Percentiles rank a stretch among this genome's conserved stretches.
Evolutionary conservation across 2,797 vertebrate species (phyloP).

Genomic region (Antennarius maculatus): DNA sequence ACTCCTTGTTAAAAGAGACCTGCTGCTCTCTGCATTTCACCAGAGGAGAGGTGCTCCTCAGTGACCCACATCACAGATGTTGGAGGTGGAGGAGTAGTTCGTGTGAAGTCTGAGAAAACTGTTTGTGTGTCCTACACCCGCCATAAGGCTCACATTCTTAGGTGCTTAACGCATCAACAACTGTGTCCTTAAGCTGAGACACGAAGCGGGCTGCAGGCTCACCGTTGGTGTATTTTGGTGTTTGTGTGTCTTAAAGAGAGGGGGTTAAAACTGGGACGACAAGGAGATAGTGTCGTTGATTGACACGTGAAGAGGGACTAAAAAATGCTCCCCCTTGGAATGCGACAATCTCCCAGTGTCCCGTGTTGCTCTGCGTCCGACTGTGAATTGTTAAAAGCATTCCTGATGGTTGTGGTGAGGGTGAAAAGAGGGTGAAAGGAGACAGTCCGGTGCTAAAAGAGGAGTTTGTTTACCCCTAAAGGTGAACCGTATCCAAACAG

Average conservation of each 20-base stretch:
- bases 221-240: constrained; percentile 46
- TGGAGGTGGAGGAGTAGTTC: constrained; percentile 56
- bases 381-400: constrained; percentile 82
- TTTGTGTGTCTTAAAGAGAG: constrained; percentile 61
- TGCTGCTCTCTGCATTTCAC: constrained; percentile 54
- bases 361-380: constrained; percentile 72
- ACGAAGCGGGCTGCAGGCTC: constrained; percentile 47
- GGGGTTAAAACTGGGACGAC: constrained; percentile 60
- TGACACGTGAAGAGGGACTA: constrained; percentile 81
- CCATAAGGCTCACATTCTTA: constrained; percentile 66
- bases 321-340: constrained; percentile 77
- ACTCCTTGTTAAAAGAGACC: constrained; percentile 58
- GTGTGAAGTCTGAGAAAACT: constrained; percentile 66
- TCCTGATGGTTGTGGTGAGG: constrained; percentile 74
- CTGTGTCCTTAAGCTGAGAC: constrained; percentile 66
- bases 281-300: constrained; percentile 82
- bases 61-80: constrained; percentile 75
- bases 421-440: constrained; percentile 69
- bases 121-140: constrained; percentile 63
- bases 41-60: constrained; percentile 55
- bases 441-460: constrained; percentile 63
- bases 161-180: constrained; percentile 77
- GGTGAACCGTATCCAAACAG: constrained; percentile 56
- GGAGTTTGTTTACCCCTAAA: constrained; percentile 66
- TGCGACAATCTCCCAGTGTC: constrained; percentile 78